These are phyloP conservation scores for Notarius lentiginosus DNA, from an alignment of 2,113 vertebrate genomes.

Conservation along the genomic window DNA sequence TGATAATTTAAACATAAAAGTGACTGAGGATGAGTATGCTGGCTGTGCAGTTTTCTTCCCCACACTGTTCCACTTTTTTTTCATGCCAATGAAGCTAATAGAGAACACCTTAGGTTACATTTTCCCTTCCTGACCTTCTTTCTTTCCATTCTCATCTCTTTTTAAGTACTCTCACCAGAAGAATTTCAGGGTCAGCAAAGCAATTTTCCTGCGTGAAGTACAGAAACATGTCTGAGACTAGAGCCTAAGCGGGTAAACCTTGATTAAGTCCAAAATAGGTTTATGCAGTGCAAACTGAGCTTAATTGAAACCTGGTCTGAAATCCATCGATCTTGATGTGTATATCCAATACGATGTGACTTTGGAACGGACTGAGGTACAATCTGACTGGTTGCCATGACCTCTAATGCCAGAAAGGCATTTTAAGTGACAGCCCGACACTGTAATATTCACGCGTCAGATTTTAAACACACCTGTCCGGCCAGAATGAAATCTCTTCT, in stretches of 20 bases:
- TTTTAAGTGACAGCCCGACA: conserved; percentile 12
- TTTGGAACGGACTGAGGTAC: not conserved
- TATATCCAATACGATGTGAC: conserved; percentile 15
- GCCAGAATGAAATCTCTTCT: conserved; percentile 14
- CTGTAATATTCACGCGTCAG: conserved; percentile 39
- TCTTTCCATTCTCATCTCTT: conserved; percentile 8
- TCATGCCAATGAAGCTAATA: not conserved
- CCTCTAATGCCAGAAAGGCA: not conserved
- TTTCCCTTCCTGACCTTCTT: conserved; percentile 7
- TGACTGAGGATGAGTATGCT: not conserved
- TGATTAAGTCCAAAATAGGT: not conserved
- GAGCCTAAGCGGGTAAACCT: not conserved
- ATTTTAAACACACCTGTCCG: conserved; percentile 39
- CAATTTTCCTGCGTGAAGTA: conserved; percentile 8
- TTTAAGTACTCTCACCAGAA: not conserved
- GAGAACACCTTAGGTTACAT: not conserved
- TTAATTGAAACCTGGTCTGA: conserved; percentile 13
- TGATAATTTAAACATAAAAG: not conserved
- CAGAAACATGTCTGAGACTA: not conserved
- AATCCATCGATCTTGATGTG: not conserved
- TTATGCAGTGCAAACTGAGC: conserved; percentile 7
- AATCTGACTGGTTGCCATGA: conserved; percentile 33
- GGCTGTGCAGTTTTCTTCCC: not conserved
- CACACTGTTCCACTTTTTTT: not conserved
- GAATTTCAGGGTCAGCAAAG: not conserved